Evolutionary conservation across 1,140 invertebrate genomes (phyloP).

Genomic region (Elymnias hypermnestra): DNA sequence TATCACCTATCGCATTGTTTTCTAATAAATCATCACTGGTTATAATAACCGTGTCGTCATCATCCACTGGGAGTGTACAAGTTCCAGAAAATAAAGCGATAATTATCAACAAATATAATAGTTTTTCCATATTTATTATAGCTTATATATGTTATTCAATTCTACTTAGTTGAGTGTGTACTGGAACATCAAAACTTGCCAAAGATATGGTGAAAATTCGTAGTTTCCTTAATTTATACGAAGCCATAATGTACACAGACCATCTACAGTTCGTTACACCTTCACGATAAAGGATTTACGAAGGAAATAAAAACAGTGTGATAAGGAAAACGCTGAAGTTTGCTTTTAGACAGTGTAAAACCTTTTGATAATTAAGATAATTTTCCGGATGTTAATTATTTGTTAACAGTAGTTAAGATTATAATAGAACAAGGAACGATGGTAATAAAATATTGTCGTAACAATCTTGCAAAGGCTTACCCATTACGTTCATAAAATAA

Average conservation of each 20-base stretch:
- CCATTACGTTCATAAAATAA: too few relatives aligned
- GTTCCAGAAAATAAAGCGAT: constrained; percentile 5
- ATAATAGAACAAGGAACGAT: too few relatives aligned
- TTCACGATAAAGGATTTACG: constrained; percentile 7
- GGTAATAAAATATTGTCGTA: too few relatives aligned
- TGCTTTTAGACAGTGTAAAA: background rate
- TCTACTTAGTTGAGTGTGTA: too few relatives aligned
- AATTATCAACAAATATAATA: background rate
- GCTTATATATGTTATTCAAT: too few relatives aligned
- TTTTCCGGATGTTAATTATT: constrained; percentile 3
- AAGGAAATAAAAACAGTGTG: constrained; percentile 5
- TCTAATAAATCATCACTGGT: constrained; percentile 1
- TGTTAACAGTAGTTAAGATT: too few relatives aligned
- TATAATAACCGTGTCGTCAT: constrained; percentile 10
- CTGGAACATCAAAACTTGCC: background rate
- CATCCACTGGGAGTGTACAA: constrained; percentile 7
- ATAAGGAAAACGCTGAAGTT: constrained; percentile 5
- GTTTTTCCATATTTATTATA: background rate
- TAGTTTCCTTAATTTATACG: constrained; percentile 4
- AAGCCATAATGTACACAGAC: background rate
- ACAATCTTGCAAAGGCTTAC: too few relatives aligned
- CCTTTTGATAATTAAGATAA: constrained; percentile 3
- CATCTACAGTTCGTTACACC: constrained; percentile 5
- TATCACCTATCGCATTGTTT: constrained; percentile 9
- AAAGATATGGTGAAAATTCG: constrained; percentile 5